Evolutionary conservation across 2,888 invertebrate genomes (phyloP).

Genomic region (Octodonta nipae): DNA sequence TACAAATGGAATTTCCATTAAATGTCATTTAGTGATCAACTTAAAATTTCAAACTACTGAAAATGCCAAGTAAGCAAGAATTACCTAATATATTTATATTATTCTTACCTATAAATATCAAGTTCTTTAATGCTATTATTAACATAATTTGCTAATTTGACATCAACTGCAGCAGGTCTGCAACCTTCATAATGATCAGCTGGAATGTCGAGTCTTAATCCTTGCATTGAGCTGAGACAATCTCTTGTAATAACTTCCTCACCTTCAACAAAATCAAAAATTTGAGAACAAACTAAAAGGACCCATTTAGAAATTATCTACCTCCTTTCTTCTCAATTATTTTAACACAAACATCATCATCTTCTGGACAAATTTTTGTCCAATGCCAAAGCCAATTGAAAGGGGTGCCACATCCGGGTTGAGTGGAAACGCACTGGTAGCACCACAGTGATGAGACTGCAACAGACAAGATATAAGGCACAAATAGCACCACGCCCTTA

Average conservation of each 20-base stretch:
- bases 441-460: constrained; percentile 54
- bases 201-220: constrained; percentile 72
- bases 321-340: constrained; percentile 76
- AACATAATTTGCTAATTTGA: constrained; percentile 71
- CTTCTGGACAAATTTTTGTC: constrained; percentile 69
- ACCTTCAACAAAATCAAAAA: constrained; percentile 38
- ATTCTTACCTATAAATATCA: constrained; percentile 58
- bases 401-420: constrained; percentile 72
- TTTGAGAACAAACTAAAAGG: background rate
- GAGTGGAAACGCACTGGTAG: constrained; percentile 78
- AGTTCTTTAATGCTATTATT: constrained; percentile 75
- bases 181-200: constrained; percentile 88
- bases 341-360: constrained; percentile 79
- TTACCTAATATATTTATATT: background rate
- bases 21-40: too few relatives aligned
- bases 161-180: constrained; percentile 63
- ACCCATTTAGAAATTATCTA: constrained; percentile 29
- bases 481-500: too few relatives aligned
- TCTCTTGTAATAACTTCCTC: constrained; percentile 69
- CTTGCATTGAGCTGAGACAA: constrained; percentile 66
- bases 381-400: constrained; percentile 72
- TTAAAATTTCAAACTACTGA: too few relatives aligned
- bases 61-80: too few relatives aligned
- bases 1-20: too few relatives aligned
- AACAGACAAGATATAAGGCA: too few relatives aligned